These are phyloP conservation scores for Eristalinus aeneus DNA, from an alignment of 2,888 invertebrate genomes.

Conservation along the genomic window DNA sequence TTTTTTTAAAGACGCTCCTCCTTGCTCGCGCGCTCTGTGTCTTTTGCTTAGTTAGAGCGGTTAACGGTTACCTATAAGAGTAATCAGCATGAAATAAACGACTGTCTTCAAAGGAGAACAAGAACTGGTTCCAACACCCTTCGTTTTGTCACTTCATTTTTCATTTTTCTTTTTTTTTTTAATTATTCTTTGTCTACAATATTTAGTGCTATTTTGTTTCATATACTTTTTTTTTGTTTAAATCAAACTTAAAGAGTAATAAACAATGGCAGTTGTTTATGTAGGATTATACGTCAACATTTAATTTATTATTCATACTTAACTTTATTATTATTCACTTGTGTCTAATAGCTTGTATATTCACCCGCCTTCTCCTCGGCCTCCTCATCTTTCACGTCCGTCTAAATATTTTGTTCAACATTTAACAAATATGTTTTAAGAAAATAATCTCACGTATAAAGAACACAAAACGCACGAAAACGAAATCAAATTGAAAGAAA, in stretches of 20 bases:
- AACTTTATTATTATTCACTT: slow-evolving; percentile 40
- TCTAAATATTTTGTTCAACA: slow-evolving; percentile 48
- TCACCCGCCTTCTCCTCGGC: background rate
- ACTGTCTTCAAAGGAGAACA: slow-evolving; percentile 6
- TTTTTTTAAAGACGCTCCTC: background rate
- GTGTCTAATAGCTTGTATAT: slow-evolving; percentile 65
- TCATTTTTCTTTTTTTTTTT: background rate
- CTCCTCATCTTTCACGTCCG: background rate
- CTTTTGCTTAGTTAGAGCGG: slow-evolving; percentile 14
- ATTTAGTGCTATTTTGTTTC: background rate
- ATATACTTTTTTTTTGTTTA: slow-evolving; percentile 22
- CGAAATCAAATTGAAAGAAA: background rate
- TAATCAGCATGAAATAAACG: slow-evolving; percentile 20
- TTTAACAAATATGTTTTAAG: slow-evolving; percentile 48
- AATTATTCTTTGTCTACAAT: background rate
- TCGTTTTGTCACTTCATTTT: slow-evolving; percentile 17
- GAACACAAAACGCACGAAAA: slow-evolving; percentile 13
- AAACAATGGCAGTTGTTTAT: slow-evolving; percentile 67
- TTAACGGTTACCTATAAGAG: slow-evolving; percentile 45
- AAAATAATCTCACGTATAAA: slow-evolving; percentile 8
- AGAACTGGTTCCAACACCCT: slow-evolving; percentile 29
- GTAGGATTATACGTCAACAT: slow-evolving; percentile 69
- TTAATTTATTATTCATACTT: slow-evolving; percentile 59
- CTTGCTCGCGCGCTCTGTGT: background rate
- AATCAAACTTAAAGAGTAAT: slow-evolving; percentile 28